Evolutionary conservation across 1,140 invertebrate species (phyloP).

Genomic region (Drosophila yakuba): DNA sequence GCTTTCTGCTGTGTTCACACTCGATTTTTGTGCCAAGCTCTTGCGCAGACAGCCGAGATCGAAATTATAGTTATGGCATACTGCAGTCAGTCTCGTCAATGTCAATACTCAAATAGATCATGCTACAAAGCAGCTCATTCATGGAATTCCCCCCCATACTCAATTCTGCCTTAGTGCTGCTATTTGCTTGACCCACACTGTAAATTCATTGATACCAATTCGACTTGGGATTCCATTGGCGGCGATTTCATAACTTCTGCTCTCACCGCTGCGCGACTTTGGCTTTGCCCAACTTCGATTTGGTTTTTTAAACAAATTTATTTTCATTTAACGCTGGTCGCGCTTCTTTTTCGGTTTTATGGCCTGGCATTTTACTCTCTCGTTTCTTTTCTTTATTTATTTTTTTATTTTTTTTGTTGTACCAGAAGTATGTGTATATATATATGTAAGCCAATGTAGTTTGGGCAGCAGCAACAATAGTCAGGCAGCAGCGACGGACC

Average conservation of each 20-base stretch:
- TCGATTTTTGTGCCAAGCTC: constrained; percentile 35
- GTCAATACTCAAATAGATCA: not conserved
- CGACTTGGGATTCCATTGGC: constrained; percentile 68
- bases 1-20: constrained; percentile 30
- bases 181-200: constrained; percentile 9
- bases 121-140: not conserved
- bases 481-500: constrained; percentile 47
- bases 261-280: constrained; percentile 53
- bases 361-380: constrained; percentile 47
- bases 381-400: constrained; percentile 33
- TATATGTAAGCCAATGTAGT: constrained; percentile 36
- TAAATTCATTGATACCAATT: constrained; percentile 63
- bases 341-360: constrained; percentile 59
- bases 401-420: constrained; percentile 25
- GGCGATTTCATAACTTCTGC: constrained; percentile 78
- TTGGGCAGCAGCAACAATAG: constrained; percentile 64
- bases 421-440: not conserved
- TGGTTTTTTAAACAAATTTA: constrained; percentile 58
- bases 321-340: constrained; percentile 51
- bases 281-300: constrained; percentile 56
- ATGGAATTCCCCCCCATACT: not conserved
- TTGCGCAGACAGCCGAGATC: constrained; percentile 2
- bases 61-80: constrained; percentile 7
- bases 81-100: not conserved
- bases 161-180: not conserved